A percentile compares a stretch with the other conserved stretches of the same genome.
phyloP scores from a whole-genome alignment of 2,888 invertebrate species.

The Anaspis maculata region DNA sequence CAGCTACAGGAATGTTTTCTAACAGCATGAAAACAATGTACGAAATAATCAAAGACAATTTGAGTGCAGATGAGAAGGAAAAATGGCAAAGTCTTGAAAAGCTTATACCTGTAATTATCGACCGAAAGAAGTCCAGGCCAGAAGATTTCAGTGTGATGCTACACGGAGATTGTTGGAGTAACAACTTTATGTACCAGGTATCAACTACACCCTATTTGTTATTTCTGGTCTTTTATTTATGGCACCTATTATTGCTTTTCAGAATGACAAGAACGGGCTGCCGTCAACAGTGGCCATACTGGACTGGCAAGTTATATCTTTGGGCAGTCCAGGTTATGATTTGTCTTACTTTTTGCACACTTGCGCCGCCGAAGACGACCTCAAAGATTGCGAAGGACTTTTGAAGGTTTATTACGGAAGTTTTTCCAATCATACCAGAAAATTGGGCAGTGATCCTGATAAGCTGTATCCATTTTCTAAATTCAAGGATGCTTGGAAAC shows the following conservation, averaged over 20 bases:
- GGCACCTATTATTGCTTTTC: background rate
- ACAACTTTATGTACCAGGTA: conserved; percentile 14
- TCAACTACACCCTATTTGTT: conserved; percentile 1
- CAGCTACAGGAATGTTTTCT: too few relatives aligned
- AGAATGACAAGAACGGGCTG: too few relatives aligned
- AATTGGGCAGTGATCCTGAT: conserved; percentile 23
- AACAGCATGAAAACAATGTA: too few relatives aligned
- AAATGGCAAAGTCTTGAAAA: too few relatives aligned
- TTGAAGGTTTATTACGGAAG: conserved; percentile 30
- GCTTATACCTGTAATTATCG: too few relatives aligned
- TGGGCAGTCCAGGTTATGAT: conserved; percentile 27
- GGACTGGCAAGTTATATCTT: conserved; percentile 23
- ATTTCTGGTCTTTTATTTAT: background rate
- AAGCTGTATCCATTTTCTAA: conserved; percentile 26
- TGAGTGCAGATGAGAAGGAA: too few relatives aligned
- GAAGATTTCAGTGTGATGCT: conserved; percentile 1
- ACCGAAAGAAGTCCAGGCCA: too few relatives aligned
- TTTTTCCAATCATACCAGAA: conserved; percentile 20
- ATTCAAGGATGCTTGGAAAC: conserved; percentile 24
- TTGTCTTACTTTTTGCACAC: conserved; percentile 33
- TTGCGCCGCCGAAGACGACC: conserved; percentile 24
- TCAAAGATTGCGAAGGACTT: conserved; percentile 26
- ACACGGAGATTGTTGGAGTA: conserved; percentile 16
- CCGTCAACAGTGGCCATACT: conserved; percentile 2
- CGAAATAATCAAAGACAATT: too few relatives aligned